A percentile compares a stretch with the other conserved stretches of the same genome.
Evolutionary conservation across 2,888 invertebrate species (phyloP).

Genomic region (Vesta saturnalis): DNA sequence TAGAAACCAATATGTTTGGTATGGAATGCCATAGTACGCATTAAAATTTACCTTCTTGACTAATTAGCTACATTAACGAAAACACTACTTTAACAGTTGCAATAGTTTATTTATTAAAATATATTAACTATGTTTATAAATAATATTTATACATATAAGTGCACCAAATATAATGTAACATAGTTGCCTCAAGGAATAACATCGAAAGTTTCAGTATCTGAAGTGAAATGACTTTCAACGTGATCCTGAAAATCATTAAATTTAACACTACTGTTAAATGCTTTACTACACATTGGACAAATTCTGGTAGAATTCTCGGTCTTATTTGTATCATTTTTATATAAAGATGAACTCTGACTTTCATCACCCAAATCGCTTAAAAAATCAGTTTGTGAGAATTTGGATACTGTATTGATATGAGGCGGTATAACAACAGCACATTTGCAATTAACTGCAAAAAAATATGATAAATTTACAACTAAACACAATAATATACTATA

Average conservation of each 20-base stretch:
- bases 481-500: too few species aligned
- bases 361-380: constrained; percentile 53
- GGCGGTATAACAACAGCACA: background rate
- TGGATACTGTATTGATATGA: background rate
- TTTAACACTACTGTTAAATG: constrained; percentile 66
- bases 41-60: too few species aligned
- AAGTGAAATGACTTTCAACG: constrained; percentile 77
- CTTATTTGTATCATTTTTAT: background rate
- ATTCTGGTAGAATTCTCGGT: constrained; percentile 64
- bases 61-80: too few species aligned
- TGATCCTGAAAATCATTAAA: constrained; percentile 78
- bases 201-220: constrained; percentile 27
- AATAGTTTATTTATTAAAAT: too few species aligned
- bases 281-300: constrained; percentile 80
- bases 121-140: too few species aligned
- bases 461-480: background rate
- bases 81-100: too few species aligned
- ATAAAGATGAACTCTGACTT: constrained; percentile 32
- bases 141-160: too few species aligned
- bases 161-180: too few species aligned
- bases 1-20: too few species aligned
- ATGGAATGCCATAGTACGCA: too few species aligned
- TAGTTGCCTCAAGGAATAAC: too few species aligned
- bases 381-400: background rate
- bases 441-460: background rate